Percentiles rank a stretch among this genome's conserved stretches.
Evolutionary conservation across 1,140 invertebrate genomes (phyloP).

Genomic region (Plectus sambesii): DNA sequence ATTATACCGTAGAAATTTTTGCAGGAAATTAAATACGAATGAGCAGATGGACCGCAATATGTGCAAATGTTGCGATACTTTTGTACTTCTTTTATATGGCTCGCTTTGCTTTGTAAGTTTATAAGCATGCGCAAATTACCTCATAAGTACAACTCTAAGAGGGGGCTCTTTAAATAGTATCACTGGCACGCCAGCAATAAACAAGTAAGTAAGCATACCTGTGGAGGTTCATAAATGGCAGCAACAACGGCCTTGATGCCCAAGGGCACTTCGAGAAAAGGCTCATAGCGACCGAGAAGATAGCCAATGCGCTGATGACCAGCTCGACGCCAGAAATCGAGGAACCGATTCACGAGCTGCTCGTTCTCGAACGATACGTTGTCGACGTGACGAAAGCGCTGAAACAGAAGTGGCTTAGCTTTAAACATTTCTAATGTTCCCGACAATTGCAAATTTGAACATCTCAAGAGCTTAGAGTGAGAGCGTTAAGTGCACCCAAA

Average conservation of each 20-base stretch:
- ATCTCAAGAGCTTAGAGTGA: constrained; percentile 10
- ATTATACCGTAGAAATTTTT: too few species aligned
- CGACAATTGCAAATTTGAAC: constrained; percentile 5
- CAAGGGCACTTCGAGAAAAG: constrained; percentile 80
- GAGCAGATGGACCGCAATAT: too few species aligned
- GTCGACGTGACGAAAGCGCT: constrained; percentile 90
- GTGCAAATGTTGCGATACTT: too few species aligned
- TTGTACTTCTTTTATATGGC: too few species aligned
- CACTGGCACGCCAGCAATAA: too few species aligned
- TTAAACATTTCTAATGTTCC: too few species aligned
- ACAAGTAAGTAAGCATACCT: too few species aligned
- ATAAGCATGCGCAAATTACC: not conserved
- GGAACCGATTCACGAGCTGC: constrained; percentile 80
- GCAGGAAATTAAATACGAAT: too few species aligned
- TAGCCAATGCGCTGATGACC: constrained; percentile 85
- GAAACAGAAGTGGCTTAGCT: constrained; percentile 25
- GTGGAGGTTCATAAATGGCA: constrained; percentile 92
- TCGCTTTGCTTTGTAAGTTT: too few species aligned
- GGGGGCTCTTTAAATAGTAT: too few species aligned
- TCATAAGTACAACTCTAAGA: not conserved
- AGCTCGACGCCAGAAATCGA: constrained; percentile 88
- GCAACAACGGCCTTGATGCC: constrained; percentile 81
- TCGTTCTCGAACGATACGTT: constrained; percentile 95
- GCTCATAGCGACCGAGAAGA: constrained; percentile 83
- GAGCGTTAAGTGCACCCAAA: too few species aligned